Percentiles rank a stretch among this genome's conserved stretches.
Evolutionary conservation across 2,888 invertebrate species (phyloP).

Genomic region (Acanthosoma haemorrhoidale): DNA sequence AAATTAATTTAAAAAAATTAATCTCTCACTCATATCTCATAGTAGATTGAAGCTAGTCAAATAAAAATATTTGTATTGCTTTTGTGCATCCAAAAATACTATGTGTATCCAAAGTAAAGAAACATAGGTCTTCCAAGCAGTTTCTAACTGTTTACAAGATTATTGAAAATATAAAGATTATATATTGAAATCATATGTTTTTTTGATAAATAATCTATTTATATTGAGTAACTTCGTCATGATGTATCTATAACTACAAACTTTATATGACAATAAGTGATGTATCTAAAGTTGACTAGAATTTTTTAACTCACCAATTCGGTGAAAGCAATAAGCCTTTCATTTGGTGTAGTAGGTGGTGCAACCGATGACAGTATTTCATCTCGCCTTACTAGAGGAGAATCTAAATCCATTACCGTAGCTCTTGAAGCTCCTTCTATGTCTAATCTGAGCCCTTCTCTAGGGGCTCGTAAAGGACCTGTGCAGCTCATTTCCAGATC

Average conservation of each 20-base stretch:
- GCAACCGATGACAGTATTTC: conserved; percentile 38
- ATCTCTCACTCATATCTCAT: neutral
- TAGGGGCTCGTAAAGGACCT: neutral
- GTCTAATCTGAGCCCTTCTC: conserved; percentile 35
- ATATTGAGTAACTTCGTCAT: neutral
- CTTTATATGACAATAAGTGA: no score
- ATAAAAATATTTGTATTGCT: no score
- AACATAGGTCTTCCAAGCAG: no score
- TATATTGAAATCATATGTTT: neutral
- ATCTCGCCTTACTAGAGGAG: conserved; percentile 37
- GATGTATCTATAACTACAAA: neutral
- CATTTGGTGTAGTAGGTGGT: conserved; percentile 37
- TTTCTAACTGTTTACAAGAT: no score
- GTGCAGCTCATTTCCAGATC: neutral
- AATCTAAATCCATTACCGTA: conserved; percentile 35
- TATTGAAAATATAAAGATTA: no score
- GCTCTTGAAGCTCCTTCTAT: conserved; percentile 35
- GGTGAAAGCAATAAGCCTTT: conserved; percentile 27
- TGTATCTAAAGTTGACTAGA: neutral
- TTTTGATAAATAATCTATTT: neutral
- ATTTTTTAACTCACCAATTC: conserved; percentile 18
- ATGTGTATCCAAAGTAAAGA: no score
- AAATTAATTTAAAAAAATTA: neutral
- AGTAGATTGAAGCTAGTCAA: no score
- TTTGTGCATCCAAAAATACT: no score